Evolutionary conservation across 2,113 vertebrate species (phyloP).

Genomic region (Gasterosteus aculeatus): DNA sequence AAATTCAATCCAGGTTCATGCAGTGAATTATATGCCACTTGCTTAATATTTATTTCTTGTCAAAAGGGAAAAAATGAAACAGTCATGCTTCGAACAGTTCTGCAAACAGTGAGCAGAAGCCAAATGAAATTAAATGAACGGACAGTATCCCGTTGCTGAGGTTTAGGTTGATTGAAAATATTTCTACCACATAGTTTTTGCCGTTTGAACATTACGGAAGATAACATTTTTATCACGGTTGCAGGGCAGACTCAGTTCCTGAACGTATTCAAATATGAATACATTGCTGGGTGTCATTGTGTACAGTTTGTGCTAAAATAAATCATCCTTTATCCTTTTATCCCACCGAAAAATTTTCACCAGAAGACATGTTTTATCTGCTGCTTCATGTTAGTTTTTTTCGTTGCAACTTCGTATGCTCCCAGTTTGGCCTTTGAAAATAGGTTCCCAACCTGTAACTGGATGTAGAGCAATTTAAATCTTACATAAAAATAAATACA

Average conservation of each 20-base stretch:
- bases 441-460: neutral
- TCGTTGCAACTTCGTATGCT: neutral
- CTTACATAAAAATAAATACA: neutral
- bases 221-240: neutral
- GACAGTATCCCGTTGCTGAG: neutral
- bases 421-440: neutral
- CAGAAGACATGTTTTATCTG: neutral
- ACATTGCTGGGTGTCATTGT: neutral
- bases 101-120: neutral
- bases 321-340: neutral
- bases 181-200: neutral
- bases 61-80: neutral
- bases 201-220: neutral
- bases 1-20: neutral
- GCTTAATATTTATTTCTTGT: neutral
- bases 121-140: neutral
- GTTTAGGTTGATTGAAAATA: neutral
- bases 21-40: neutral
- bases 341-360: neutral
- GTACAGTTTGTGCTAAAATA: neutral
- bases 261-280: neutral
- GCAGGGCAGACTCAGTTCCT: neutral
- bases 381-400: neutral
- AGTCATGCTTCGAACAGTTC: neutral
- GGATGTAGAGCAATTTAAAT: neutral